These are phyloP conservation scores for Cloeon dipterum DNA, from an alignment of 2,888 invertebrate genomes.

Conservation along the genomic window DNA sequence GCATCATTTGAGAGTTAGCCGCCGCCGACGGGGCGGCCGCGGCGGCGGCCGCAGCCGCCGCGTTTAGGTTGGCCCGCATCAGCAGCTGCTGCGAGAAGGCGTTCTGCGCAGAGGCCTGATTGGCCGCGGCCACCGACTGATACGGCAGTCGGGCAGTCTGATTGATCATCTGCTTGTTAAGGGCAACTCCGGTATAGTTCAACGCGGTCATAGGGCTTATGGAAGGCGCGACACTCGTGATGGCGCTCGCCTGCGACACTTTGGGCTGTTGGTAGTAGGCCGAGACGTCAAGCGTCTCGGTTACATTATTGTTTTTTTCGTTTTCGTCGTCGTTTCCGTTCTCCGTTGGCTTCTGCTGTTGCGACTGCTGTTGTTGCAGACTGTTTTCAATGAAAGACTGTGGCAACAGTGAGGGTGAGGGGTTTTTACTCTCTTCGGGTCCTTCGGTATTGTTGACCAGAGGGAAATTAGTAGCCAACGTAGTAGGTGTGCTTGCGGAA, in stretches of 20 bases:
- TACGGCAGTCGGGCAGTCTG: constrained; percentile 8
- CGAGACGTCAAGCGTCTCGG: background rate
- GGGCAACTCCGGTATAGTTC: constrained; percentile 43
- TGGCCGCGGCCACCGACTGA: constrained; percentile 3
- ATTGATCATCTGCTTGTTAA: constrained; percentile 34
- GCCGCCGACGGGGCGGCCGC: constrained; percentile 8
- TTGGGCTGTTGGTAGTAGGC: background rate
- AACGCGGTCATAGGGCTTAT: constrained; percentile 31
- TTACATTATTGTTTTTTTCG: background rate
- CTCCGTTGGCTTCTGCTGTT: background rate
- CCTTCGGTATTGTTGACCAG: too few species aligned
- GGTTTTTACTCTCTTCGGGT: too few species aligned
- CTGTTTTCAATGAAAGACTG: too few species aligned
- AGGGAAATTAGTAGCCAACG: background rate
- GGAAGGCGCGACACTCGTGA: background rate
- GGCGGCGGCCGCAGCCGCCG: background rate
- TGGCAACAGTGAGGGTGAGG: background rate
- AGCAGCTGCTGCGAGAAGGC: constrained; percentile 10
- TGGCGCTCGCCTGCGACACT: background rate
- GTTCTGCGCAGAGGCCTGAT: constrained; percentile 8
- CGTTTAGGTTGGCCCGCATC: constrained; percentile 9
- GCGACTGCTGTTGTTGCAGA: background rate
- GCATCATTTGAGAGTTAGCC: constrained; percentile 4
- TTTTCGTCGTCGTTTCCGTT: background rate
- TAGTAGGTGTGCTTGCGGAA: background rate